phyloP scores from a whole-genome alignment of 2,888 invertebrate species.

The Monopis laevigella region DNA sequence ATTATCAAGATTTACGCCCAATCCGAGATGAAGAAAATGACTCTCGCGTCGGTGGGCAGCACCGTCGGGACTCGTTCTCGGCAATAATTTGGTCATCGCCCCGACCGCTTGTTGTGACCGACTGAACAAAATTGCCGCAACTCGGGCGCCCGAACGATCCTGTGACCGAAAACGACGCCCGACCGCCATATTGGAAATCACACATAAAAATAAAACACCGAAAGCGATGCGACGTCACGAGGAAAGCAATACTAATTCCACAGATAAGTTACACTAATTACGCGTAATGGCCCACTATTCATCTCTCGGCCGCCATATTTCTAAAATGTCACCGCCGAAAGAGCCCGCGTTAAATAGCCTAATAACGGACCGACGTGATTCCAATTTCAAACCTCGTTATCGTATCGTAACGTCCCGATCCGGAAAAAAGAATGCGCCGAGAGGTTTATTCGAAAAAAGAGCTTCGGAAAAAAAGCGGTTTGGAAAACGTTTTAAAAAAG shows the following conservation, averaged over 20 bases:
- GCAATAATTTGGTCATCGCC: slow-evolving; percentile 61
- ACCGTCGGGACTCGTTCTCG: slow-evolving; percentile 46
- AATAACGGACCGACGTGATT: slow-evolving; percentile 35
- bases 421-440: slow-evolving; percentile 27
- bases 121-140: slow-evolving; percentile 18
- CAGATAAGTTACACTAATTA: slow-evolving; percentile 44
- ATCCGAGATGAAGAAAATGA: slow-evolving; percentile 11
- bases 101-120: slow-evolving; percentile 28
- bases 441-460: slow-evolving; percentile 17
- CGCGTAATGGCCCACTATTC: slow-evolving; percentile 35
- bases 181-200: slow-evolving; percentile 14
- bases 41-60: slow-evolving; percentile 25
- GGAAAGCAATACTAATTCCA: slow-evolving; percentile 32
- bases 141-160: slow-evolving; percentile 3
- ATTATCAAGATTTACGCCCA: slow-evolving; percentile 37
- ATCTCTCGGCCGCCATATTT: slow-evolving; percentile 32
- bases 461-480: slow-evolving; percentile 19
- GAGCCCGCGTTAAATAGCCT: slow-evolving; percentile 43
- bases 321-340: slow-evolving; percentile 23
- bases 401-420: slow-evolving; percentile 23
- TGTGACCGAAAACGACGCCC: slow-evolving; percentile 13
- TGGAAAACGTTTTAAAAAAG: too few relatives aligned
- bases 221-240: not conserved
- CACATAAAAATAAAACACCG: slow-evolving; percentile 6
- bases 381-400: slow-evolving; percentile 59